Evolutionary conservation across 2,113 vertebrate genomes (phyloP), one percentile per base, ranked within the genome.

Genomic region (Geothlypis trichas): DNA sequence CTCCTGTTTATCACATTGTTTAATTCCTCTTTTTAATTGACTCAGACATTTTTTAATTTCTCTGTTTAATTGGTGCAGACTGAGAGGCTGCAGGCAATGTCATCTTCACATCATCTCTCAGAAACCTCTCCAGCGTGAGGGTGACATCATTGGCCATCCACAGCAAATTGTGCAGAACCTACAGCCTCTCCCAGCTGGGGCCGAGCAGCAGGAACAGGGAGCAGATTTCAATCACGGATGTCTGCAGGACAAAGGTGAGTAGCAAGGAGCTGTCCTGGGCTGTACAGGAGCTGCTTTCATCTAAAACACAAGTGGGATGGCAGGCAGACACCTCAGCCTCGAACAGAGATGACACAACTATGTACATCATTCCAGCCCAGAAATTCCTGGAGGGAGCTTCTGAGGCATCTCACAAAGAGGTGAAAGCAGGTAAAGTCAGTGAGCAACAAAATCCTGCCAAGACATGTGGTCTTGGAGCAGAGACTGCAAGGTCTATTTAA

Each of bases 21-120:
- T 93, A 86, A 94, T 96, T 96, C 95, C 77, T 97, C 90, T 93
- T 86, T 89, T 90, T 94, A 95, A 96, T 93, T 94, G 95, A 81
- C 61, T 96, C 90, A 82, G 92, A 86, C 88, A 37, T 87, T 94
- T 93, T 95, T 97, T 95, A 95, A 97, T 95, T 97, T 94, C 95
- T 92, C 72, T 81, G 92, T 84, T 91, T 94, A 96, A 96, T 95
- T 96, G 90, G 88, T 76, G 95, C 88, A 90, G 95, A 90, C 92
- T 95, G 95, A 93, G 88, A 88, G 44, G 95, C 96, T 96, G 93
- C 95, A 89, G 92, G 96, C 96, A 95, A 84, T 78, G 92, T 87
- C 87, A 80, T 87, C 66, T 37, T 73, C 75, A 8, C 88, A 89
- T 84, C 86, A 81, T 68, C 65, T 69, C 84, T 71, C 82, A 33